Conservation (phyloP, 2,113 vertebrate species). For the Oxyura jamaicensis region DNA sequence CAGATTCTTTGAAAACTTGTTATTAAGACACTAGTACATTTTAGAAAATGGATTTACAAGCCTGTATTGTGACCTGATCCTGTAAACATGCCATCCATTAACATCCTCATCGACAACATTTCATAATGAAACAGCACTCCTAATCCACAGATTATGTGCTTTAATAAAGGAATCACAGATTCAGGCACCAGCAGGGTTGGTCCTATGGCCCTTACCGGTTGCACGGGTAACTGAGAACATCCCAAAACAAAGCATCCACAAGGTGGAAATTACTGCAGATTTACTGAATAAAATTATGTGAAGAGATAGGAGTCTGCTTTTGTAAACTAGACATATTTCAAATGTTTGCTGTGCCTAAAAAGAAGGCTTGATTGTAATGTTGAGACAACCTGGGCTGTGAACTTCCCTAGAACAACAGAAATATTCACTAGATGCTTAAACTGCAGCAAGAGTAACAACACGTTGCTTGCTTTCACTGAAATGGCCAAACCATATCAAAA, state of each 20-base stretch:
- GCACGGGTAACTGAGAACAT: rapidly evolving
- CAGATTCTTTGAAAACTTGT: not conserved
- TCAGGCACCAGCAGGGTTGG: not conserved
- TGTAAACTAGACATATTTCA: not conserved
- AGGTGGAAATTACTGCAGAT: not conserved
- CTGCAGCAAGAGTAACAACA: not conserved
- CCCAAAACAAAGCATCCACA: not conserved
- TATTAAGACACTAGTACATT: not conserved
- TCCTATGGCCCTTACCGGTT: not conserved
- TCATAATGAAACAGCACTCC: not conserved
- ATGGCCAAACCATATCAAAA: not conserved
- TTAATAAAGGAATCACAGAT: not conserved
- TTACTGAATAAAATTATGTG: not conserved
- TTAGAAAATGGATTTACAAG: not conserved
- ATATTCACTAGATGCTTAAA: not conserved
- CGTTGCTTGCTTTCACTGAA: not conserved
- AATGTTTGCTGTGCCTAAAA: not conserved
- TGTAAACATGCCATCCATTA: not conserved
- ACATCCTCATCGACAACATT: not conserved
- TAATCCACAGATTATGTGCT: not conserved
- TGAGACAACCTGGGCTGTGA: not conserved
- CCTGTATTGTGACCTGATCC: not conserved
- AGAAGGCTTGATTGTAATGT: not conserved
- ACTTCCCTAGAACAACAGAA: not conserved
- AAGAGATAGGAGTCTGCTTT: not conserved